phyloP scores from a whole-genome alignment of 2,888 invertebrate species.

The Ophion ellenae region DNA sequence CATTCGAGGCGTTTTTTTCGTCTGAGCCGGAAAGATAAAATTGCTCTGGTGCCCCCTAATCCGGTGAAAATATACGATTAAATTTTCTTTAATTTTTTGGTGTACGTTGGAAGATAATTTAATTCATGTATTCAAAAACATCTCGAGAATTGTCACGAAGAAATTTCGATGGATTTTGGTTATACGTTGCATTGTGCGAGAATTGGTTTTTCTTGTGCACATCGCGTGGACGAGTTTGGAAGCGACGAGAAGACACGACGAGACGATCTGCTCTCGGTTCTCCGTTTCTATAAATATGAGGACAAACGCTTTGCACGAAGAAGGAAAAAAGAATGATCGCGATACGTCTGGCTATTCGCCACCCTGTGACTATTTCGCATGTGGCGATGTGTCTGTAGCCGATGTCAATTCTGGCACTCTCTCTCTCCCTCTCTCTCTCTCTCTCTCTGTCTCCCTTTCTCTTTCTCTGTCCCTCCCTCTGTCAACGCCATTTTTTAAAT shows the following conservation, averaged over 20 bases:
- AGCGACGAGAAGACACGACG: slow-evolving; percentile 24
- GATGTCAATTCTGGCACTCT: background rate
- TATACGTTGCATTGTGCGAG: background rate
- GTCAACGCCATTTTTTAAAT: too few species aligned
- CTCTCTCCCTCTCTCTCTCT: background rate
- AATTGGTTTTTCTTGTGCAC: background rate
- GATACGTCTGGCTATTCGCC: slow-evolving; percentile 46
- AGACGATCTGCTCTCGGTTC: slow-evolving; percentile 15
- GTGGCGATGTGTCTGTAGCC: slow-evolving; percentile 2
- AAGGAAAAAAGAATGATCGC: slow-evolving; percentile 17
- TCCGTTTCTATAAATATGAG: slow-evolving; percentile 54
- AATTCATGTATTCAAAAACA: background rate
- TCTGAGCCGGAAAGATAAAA: too few species aligned
- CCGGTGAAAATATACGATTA: background rate
- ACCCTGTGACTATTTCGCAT: slow-evolving; percentile 14
- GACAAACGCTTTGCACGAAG: slow-evolving; percentile 46
- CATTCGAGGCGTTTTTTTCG: too few species aligned
- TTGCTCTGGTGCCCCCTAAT: background rate
- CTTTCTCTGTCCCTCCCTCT: too few species aligned
- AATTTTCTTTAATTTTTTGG: background rate
- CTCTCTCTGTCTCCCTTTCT: background rate
- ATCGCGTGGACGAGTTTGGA: background rate
- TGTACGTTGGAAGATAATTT: background rate
- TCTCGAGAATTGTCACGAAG: too few species aligned
- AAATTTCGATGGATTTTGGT: background rate